Conservation (phyloP, 2,113 vertebrate genomes). For the Etheostoma spectabile region DNA sequence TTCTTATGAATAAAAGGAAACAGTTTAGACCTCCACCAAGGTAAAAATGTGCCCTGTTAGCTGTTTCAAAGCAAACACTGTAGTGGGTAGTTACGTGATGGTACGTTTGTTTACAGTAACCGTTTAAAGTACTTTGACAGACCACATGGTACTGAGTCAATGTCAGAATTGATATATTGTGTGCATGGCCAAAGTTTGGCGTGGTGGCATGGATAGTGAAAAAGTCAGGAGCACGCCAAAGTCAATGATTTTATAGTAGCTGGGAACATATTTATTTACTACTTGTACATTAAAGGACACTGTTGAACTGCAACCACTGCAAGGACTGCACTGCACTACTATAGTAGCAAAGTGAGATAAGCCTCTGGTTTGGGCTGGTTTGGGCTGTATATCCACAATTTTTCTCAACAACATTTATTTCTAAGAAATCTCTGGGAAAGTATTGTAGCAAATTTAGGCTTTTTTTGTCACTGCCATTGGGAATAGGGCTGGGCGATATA, state of each 20-base stretch:
- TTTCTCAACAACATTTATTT: too few relatives aligned
- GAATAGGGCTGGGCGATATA: neutral
- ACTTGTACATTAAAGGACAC: neutral
- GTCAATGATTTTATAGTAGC: neutral
- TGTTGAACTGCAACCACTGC: neutral
- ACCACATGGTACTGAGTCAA: slow-evolving; percentile 4
- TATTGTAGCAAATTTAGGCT: neutral
- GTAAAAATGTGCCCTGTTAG: slow-evolving; percentile 26
- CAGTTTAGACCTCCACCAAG: slow-evolving; percentile 39
- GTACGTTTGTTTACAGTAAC: neutral
- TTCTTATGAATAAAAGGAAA: slow-evolving; percentile 36
- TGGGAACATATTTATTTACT: neutral
- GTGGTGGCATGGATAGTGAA: neutral
- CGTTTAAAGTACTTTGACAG: slow-evolving; percentile 12
- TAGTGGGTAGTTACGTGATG: neutral
- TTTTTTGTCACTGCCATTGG: too few relatives aligned
- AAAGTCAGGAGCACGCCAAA: neutral
- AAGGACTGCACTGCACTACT: neutral
- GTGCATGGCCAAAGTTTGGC: neutral
- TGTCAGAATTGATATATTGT: neutral
- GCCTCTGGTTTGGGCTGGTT: neutral
- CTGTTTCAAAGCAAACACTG: slow-evolving; percentile 17
- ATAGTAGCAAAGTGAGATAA: neutral
- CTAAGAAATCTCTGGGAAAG: too few relatives aligned
- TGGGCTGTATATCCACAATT: too few relatives aligned